phyloP scores from a whole-genome alignment of 2,888 invertebrate species.

The Lycaena phlaeas region DNA sequence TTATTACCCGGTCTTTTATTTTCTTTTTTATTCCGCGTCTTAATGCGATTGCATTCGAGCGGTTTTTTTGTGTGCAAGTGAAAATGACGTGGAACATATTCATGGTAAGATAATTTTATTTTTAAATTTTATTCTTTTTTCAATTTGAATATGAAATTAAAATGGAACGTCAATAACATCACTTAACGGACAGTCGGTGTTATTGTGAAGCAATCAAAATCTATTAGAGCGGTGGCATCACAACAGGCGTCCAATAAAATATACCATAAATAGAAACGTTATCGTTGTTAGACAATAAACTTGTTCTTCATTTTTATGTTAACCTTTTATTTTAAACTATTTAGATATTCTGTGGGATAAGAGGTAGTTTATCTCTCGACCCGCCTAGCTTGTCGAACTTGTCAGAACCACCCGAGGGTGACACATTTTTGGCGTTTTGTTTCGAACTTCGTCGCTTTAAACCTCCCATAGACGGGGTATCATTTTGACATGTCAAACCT shows the following conservation, averaged over 20 bases:
- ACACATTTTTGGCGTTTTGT: neutral
- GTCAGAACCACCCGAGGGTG: neutral
- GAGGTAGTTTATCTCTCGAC: constrained; percentile 50
- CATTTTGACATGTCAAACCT: no score
- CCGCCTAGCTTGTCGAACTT: neutral
- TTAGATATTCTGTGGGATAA: constrained; percentile 29
- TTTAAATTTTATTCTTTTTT: constrained; percentile 3
- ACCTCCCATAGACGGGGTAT: no score
- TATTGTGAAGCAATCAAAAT: constrained; percentile 63
- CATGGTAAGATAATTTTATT: constrained; percentile 16
- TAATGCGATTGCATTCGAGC: constrained; percentile 59
- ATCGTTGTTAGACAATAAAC: constrained; percentile 1
- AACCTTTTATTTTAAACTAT: neutral
- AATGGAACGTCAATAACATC: constrained; percentile 19
- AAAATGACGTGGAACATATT: constrained; percentile 12
- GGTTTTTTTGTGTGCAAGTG: constrained; percentile 14
- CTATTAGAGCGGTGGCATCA: constrained; percentile 57
- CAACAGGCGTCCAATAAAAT: constrained; percentile 44
- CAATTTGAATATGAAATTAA: constrained; percentile 12
- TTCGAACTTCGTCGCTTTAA: neutral
- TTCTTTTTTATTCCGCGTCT: constrained; percentile 58
- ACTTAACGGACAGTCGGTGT: constrained; percentile 33
- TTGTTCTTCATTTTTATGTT: neutral
- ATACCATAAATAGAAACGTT: constrained; percentile 22
- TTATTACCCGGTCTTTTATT: constrained; percentile 56